These are phyloP conservation scores for Druon quercuslanigerum DNA, from an alignment of 1,140 invertebrate genomes.

Conservation along the genomic window DNA sequence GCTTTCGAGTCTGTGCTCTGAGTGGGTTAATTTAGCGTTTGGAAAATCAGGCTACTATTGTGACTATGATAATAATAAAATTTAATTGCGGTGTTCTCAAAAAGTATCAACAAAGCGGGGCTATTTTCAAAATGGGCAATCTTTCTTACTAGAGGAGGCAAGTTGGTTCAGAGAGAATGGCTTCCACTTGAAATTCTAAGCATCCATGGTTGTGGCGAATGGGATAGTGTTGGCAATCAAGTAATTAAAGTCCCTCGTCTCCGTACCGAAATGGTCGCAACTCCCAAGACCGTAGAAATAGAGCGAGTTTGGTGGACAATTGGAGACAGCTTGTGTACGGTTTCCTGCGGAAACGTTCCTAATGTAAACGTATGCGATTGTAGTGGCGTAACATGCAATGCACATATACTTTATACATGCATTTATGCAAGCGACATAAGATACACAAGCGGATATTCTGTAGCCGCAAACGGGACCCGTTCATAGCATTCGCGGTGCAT, in stretches of 20 bases:
- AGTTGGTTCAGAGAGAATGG: not conserved
- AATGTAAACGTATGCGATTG: not conserved
- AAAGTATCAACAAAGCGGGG: no score
- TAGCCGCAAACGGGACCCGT: conserved; percentile 43
- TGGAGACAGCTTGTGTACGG: conserved; percentile 1
- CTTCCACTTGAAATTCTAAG: not conserved
- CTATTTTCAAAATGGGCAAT: not conserved
- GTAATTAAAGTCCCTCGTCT: conserved; percentile 27
- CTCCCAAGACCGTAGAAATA: conserved; percentile 1
- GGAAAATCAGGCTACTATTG: no score
- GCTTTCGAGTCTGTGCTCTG: no score
- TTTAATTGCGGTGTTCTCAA: no score
- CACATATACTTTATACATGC: not conserved
- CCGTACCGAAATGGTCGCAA: conserved; percentile 9
- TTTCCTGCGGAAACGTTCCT: conserved; percentile 23
- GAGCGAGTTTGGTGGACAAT: not conserved
- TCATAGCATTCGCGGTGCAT: conserved; percentile 57
- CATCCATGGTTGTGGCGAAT: not conserved
- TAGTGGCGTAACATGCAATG: not conserved
- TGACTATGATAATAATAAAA: no score
- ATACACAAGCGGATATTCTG: conserved; percentile 50
- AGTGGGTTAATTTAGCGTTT: no score
- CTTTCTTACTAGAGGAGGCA: not conserved
- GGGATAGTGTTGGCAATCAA: conserved; percentile 22
- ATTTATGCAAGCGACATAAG: conserved; percentile 26